Evolutionary conservation across 2,113 vertebrate genomes (phyloP).

Genomic region (Andinoacara biseriatus): DNA sequence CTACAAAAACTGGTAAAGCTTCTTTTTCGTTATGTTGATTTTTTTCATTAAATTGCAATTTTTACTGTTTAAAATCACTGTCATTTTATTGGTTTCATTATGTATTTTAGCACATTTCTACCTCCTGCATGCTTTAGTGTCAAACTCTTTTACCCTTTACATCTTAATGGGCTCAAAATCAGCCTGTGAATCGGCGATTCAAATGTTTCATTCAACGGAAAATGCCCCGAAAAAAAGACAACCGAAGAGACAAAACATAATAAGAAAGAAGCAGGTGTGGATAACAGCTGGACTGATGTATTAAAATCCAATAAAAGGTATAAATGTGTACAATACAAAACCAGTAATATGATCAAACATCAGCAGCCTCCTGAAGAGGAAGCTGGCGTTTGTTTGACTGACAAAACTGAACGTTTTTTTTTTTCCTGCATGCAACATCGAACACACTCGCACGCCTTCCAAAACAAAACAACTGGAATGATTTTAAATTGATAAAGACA

Average conservation of each 20-base stretch:
- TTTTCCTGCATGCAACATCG: conserved; percentile 51
- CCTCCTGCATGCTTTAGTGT: not conserved
- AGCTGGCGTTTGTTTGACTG: not conserved
- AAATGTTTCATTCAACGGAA: not conserved
- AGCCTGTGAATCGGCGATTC: not conserved
- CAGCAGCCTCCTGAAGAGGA: not conserved
- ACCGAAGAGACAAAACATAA: not conserved
- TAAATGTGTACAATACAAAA: conserved; percentile 38
- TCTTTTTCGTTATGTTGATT: no score
- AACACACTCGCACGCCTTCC: conserved; percentile 15
- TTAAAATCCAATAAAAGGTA: conserved; percentile 30
- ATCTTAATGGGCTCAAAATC: not conserved
- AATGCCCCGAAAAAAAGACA: not conserved
- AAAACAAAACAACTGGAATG: conserved; percentile 48
- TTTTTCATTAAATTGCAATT: not conserved
- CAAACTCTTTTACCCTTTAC: not conserved
- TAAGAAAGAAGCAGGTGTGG: not conserved
- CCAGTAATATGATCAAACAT: not conserved
- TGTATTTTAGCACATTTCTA: not conserved
- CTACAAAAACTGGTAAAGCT: not conserved
- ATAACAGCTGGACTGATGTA: conserved; percentile 31
- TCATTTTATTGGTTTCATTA: not conserved
- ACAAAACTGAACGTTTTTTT: not conserved
- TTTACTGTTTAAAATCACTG: not conserved
- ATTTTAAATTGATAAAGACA: conserved; percentile 29